These are phyloP conservation scores for Acrobasis repandana DNA, from an alignment of 2,888 invertebrate species.

Conservation along the genomic window DNA sequence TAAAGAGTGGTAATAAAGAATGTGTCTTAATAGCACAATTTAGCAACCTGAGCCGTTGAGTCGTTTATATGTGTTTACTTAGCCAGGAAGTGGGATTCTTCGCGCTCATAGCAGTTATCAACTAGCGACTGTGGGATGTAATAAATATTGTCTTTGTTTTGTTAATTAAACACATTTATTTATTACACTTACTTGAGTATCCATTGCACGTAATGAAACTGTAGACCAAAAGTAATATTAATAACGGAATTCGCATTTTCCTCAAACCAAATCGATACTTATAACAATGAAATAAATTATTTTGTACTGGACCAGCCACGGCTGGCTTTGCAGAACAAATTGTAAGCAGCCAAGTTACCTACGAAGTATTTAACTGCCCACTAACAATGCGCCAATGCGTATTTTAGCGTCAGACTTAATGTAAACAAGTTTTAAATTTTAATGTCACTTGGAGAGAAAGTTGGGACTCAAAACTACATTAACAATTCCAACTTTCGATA, in stretches of 20 bases:
- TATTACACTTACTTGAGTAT: conserved; percentile 26
- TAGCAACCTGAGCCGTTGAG: too few species aligned
- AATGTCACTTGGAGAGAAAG: conserved; percentile 73
- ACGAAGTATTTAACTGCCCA: conserved; percentile 69
- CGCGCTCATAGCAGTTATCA: too few species aligned
- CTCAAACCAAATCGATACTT: conserved; percentile 23
- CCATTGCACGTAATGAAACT: conserved; percentile 19
- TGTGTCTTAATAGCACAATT: too few species aligned
- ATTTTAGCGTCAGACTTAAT: conserved; percentile 62
- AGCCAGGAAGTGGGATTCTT: too few species aligned
- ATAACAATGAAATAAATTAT: conserved; percentile 20
- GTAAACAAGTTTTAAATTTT: conserved; percentile 80
- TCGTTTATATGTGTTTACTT: too few species aligned
- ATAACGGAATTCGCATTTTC: conserved; percentile 38
- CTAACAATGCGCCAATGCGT: conserved; percentile 61
- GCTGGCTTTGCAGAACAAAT: conserved; percentile 59
- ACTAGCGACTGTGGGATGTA: too few species aligned
- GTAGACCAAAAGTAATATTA: conserved; percentile 39
- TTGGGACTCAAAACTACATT: conserved; percentile 52
- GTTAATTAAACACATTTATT: conserved; percentile 21
- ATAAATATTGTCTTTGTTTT: too few species aligned
- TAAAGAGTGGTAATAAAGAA: conserved; percentile 5
- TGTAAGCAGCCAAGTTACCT: conserved; percentile 59
- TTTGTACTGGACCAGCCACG: conserved; percentile 41
- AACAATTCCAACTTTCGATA: conserved; percentile 60